Evolutionary conservation across 2,113 vertebrate genomes (phyloP), one percentile per base, ranked within the genome.

Genomic region (Oreocharis arfaki): DNA sequence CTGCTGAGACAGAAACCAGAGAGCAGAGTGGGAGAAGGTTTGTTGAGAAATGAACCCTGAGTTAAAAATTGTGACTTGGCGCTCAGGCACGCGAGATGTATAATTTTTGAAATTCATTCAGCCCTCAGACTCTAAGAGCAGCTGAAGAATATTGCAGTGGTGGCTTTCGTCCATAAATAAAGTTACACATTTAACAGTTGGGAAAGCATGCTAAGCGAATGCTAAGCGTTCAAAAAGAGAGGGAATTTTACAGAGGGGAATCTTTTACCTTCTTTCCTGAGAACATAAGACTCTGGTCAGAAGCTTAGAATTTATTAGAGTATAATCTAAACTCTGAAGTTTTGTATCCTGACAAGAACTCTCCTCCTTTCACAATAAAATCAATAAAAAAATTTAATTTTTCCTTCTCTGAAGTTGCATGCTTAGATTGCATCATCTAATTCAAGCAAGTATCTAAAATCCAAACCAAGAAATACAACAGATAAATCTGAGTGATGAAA

Each of bases 111-210:
- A 89, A 95, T 89, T 89, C 87, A 68, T 91, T 94, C 89, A 96
- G 65, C 30, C 86, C 77, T 96, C 83, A 92, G 68, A 86, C 59
- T 93, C 69, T 17, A 84, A 32, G 80, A 95, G 73, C 55, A 90
- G 83, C 52, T 90, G 86, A 96, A 63, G 69, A 95, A 90, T 32
- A 75, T 18, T 87, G 89, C 80, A 90, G 73, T 68, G 84, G 86
- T 97, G 84, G 87, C 84, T 93, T 97, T 46, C 67, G 37, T 92
- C 92, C 92, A 93, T 95, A 92, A 88, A 77, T 73, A 84, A 84
- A 93, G 87, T 89, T 76, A 84, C 67, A 89, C 42, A 53, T 77
- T 49, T 77, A 89, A 89, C 73, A 91, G 78, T 77, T 78, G 65
- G 90, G 90, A 76, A 91, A 87, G 44, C 39, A n/a, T 79, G 49